Percentiles rank a stretch among this genome's conserved stretches.
Evolutionary conservation across 2,888 invertebrate genomes (phyloP).

Genomic region (Drosophila suboccidentalis): DNA sequence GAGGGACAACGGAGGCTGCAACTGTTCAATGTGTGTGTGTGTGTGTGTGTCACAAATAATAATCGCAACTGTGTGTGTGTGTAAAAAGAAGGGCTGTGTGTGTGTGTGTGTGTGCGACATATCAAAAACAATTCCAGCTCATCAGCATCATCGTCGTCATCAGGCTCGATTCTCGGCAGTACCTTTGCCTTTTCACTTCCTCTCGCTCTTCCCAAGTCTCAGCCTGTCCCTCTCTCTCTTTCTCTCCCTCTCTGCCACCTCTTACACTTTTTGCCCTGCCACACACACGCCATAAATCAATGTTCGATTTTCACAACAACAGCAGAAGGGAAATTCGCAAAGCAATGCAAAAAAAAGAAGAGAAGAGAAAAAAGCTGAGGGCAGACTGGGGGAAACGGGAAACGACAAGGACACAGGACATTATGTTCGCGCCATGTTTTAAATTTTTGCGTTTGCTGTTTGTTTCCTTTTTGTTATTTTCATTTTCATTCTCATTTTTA

Average conservation of each 20-base stretch:
- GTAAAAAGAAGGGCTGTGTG: constrained; percentile 33
- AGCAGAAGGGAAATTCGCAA: constrained; percentile 76
- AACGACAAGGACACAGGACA: constrained; percentile 83
- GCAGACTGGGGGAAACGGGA: constrained; percentile 28
- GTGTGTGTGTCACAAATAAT: constrained; percentile 74
- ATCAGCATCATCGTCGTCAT: constrained; percentile 79
- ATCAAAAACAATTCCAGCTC: constrained; percentile 80
- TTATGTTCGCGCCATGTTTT: constrained; percentile 85
- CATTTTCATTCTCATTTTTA: constrained; percentile 43
- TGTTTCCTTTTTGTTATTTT: constrained; percentile 46
- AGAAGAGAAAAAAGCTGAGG: constrained; percentile 30
- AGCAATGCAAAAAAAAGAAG: constrained; percentile 54
- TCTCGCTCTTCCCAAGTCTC: constrained; percentile 4
- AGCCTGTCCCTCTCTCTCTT: background rate
- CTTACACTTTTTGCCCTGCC: constrained; percentile 55
- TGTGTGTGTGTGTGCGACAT: constrained; percentile 54
- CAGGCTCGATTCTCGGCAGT: constrained; percentile 44
- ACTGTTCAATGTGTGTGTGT: constrained; percentile 7
- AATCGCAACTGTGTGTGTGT: constrained; percentile 47
- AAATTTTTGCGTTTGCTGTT: constrained; percentile 61
- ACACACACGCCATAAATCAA: constrained; percentile 82
- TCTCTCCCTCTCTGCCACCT: background rate
- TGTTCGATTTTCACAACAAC: constrained; percentile 79
- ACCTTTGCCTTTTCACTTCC: constrained; percentile 26
- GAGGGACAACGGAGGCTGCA: constrained; percentile 40